A percentile compares a stretch with the other conserved stretches of the same genome.
phyloP scores from a whole-genome alignment of 2,888 invertebrate genomes.

The Plusia festucae region DNA sequence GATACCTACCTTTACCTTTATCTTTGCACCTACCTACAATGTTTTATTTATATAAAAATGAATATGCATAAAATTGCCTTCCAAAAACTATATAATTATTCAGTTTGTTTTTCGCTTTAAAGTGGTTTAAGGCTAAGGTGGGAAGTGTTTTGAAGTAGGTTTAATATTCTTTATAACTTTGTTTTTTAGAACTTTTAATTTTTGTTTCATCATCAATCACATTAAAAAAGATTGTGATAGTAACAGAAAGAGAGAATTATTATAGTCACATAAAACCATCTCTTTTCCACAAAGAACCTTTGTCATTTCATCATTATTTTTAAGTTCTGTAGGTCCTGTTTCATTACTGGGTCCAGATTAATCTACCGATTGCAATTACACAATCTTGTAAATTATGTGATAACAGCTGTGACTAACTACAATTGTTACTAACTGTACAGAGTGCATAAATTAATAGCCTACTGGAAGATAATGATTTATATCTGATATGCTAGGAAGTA shows the following conservation, averaged over 20 bases:
- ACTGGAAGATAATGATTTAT: not conserved
- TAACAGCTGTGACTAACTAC: not conserved
- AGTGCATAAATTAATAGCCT: not conserved
- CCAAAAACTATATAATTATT: no score
- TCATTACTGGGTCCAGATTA: not conserved
- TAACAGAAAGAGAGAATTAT: not conserved
- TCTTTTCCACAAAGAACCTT: not conserved
- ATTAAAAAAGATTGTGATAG: not conserved
- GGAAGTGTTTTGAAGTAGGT: no score
- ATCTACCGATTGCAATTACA: slow-evolving; percentile 1
- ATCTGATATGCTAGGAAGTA: not conserved
- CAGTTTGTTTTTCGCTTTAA: no score
- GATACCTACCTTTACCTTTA: no score
- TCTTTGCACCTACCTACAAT: no score
- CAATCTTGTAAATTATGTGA: slow-evolving; percentile 1
- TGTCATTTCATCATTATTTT: not conserved
- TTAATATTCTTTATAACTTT: no score
- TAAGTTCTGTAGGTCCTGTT: not conserved
- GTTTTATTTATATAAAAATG: no score
- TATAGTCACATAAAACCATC: not conserved
- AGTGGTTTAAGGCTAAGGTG: no score
- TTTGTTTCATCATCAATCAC: not conserved
- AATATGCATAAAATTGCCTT: no score
- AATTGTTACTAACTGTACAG: not conserved
- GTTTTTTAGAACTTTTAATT: no score